Base-by-base conservation (phyloP, 2,797 vertebrate species). In the Lemur catta region DNA sequence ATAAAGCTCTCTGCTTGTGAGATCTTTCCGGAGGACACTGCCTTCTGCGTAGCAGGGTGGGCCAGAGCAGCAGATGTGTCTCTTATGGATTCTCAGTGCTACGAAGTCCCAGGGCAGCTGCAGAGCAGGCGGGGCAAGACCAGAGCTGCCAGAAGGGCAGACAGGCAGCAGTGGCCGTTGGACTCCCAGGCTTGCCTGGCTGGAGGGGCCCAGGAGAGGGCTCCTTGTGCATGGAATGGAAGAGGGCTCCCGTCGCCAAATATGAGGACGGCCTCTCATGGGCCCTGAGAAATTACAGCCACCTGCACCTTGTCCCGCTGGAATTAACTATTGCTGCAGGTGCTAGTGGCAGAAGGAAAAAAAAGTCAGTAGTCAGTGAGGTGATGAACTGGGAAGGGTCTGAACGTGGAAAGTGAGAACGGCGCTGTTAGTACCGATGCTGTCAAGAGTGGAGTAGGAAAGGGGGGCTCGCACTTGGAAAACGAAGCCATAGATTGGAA, bases 141-240 rank as follows among this genome's bases (percentile, higher is more conserved):
- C 41, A 6, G 46, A 30, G 46, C 3, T 4, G 55, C 13, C 50
- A 50, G 26, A 12, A 48, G 17, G 24, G 15, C 43, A 24, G 38
- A 28, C 0, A 5, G 41, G 57, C n/a, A 22, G 48, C n/a, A 0
- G 20, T 0, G 6, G 22, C 11, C 0, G 0, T 3, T 15, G 0
- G 11, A 18, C 13, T 94, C 35, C 57, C 7, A 57, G 17, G n/a
- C n/a, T 30, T 12, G 41, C 20, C 24, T 26, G 94, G 24, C 18
- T 6, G 12, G 33, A 18, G 30, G 12, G 7, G 12, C 17, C 57
- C 35, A 1, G 35, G 7, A 85, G 88, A 43, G 59, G 84, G 63
- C 78, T 67, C 52, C 67, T 33, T 1, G 72, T 2, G 38, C 24
- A 24, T 0, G 0, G 22, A 18, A 15, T 4, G 14, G n/a, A 46